phyloP scores from a whole-genome alignment of 2,797 vertebrate genomes.

The Muraenolepis orangiensis region DNA sequence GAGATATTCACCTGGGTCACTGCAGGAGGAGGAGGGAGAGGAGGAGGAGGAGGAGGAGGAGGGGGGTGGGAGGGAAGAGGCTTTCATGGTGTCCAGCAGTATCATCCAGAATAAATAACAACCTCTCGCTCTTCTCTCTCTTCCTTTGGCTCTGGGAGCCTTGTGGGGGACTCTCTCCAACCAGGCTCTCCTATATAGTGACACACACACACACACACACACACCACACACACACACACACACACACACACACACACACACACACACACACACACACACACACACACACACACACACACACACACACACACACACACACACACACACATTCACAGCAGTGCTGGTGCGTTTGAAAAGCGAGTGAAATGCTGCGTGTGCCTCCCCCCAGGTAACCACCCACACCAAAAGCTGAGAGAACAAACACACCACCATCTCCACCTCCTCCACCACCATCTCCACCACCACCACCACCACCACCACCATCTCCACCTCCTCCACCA shows the following conservation, averaged over 20 bases:
- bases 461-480: background rate
- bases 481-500: no score
- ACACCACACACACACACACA: background rate
- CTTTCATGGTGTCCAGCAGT: conserved; percentile 44
- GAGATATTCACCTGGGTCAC: conserved; percentile 28
- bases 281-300: background rate
- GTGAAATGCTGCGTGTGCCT: background rate
- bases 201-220: no score
- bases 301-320: no score
- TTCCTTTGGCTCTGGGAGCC: conserved; percentile 52
- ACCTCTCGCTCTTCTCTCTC: background rate
- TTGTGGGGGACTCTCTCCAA: background rate
- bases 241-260: no score
- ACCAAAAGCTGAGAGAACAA: conserved; percentile 16
- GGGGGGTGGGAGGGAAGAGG: background rate
- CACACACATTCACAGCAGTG: no score
- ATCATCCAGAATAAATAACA: conserved; percentile 61
- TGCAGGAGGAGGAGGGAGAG: background rate
- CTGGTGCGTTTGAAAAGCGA: background rate
- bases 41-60: no score
- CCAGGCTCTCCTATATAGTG: background rate
- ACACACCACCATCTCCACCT: background rate
- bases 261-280: no score
- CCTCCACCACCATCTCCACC: no score
- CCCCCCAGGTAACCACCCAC: conserved; percentile 42